A percentile compares a stretch with the other conserved stretches of the same genome.
phyloP scores from a whole-genome alignment of 2,113 vertebrate species.

The Carlito syrichta region DNA sequence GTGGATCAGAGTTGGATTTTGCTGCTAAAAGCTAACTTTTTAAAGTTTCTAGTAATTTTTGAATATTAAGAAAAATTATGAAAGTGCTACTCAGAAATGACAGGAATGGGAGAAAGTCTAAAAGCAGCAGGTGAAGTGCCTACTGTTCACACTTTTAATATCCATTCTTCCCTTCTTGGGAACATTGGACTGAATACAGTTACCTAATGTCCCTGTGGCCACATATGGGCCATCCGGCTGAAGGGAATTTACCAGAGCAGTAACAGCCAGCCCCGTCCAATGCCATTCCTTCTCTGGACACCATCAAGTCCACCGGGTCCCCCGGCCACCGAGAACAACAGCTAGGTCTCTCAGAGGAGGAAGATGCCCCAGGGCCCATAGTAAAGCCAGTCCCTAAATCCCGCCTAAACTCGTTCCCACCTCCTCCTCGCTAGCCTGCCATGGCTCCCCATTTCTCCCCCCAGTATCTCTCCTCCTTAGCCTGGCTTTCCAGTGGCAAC shows the following conservation, averaged over 20 bases:
- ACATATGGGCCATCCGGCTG: not conserved
- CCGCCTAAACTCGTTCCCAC: fast-evolving
- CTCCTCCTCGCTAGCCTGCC: not conserved
- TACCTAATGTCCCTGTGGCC: not conserved
- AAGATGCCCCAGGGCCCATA: fast-evolving
- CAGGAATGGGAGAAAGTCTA: not conserved
- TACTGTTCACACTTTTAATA: not conserved
- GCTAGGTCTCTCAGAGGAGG: not conserved
- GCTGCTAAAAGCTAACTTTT: not conserved
- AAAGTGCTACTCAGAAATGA: not conserved
- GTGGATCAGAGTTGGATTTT: not conserved
- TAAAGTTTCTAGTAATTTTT: not conserved
- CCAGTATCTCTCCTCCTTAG: not conserved
- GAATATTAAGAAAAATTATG: not conserved
- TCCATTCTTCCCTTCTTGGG: not conserved
- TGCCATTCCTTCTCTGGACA: not conserved
- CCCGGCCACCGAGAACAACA: not conserved
- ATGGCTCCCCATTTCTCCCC: not conserved
- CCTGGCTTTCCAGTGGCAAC: not conserved
- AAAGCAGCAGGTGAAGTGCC: not conserved
- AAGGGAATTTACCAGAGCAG: not conserved
- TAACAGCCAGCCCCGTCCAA: not conserved
- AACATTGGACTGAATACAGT: not conserved
- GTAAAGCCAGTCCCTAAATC: not conserved
- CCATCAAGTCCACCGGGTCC: not conserved